Conservation (phyloP, 2,113 vertebrate genomes). For the Labeo rohita region DNA sequence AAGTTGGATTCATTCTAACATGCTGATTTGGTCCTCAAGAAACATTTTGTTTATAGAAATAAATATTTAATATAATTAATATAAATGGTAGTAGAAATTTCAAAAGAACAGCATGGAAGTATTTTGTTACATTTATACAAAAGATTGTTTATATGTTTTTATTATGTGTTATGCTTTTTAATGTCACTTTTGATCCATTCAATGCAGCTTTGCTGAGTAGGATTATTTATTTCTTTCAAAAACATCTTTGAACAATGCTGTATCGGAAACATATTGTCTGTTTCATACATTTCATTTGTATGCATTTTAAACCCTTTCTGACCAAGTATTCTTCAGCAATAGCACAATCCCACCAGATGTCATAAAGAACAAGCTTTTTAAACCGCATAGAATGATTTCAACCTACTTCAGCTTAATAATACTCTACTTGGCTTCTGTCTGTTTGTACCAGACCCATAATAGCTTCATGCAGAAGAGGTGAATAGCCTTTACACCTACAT, state of each 20-base stretch:
- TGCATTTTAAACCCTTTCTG: background rate
- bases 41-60: no score
- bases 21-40: no score
- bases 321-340: background rate
- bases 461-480: conserved; percentile 6
- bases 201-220: no score
- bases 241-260: no score
- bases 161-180: no score
- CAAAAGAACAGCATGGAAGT: background rate
- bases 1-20: background rate
- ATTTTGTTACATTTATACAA: background rate
- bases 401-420: background rate
- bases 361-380: conserved; percentile 21
- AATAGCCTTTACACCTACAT: background rate
- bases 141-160: no score
- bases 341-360: background rate
- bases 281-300: background rate
- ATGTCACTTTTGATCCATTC: no score
- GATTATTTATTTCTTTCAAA: no score
- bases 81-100: no score
- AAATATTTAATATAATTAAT: no score
- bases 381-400: background rate
- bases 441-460: conserved; percentile 3
- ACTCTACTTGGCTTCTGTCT: background rate
- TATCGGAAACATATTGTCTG: no score